Evolutionary conservation across 2,888 invertebrate genomes (phyloP).

Genomic region (Teinopalpus imperialis): DNA sequence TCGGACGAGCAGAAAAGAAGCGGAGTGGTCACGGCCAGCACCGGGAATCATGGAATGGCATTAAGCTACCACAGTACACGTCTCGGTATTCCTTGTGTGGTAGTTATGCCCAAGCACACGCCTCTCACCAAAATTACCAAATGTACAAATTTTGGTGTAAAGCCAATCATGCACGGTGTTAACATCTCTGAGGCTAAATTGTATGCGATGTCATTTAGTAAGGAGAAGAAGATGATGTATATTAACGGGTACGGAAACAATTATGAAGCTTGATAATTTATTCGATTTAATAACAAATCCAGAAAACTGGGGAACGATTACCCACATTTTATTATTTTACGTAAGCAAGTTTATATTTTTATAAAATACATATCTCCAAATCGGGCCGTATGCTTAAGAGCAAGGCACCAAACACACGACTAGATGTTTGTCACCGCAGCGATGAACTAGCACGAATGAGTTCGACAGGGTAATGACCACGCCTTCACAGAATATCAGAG

Average conservation of each 20-base stretch:
- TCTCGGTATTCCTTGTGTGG: conserved; percentile 77
- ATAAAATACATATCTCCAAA: no score
- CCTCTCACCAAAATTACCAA: conserved; percentile 95
- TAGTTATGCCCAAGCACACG: conserved; percentile 94
- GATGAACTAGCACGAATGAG: no score
- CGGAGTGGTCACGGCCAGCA: conserved; percentile 94
- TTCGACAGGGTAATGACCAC: no score
- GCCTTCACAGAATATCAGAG: no score
- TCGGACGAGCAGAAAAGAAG: conserved; percentile 85
- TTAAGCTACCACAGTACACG: conserved; percentile 88
- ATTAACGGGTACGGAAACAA: conserved; percentile 88
- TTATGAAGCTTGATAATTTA: no score
- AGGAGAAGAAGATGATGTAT: conserved; percentile 87
- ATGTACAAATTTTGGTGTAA: conserved; percentile 90
- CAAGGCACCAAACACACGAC: no score
- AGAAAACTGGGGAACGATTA: no score
- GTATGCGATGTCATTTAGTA: conserved; percentile 87
- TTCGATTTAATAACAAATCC: not conserved
- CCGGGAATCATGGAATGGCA: conserved; percentile 94
- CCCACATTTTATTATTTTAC: no score
- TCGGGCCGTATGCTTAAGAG: no score
- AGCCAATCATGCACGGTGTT: conserved; percentile 88
- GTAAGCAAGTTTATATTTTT: no score
- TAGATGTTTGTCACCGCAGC: no score
- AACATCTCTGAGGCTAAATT: conserved; percentile 90